Percentiles rank a stretch among this genome's conserved stretches.
Evolutionary conservation across 2,888 invertebrate genomes (phyloP).

Genomic region (Apodemia zela): DNA sequence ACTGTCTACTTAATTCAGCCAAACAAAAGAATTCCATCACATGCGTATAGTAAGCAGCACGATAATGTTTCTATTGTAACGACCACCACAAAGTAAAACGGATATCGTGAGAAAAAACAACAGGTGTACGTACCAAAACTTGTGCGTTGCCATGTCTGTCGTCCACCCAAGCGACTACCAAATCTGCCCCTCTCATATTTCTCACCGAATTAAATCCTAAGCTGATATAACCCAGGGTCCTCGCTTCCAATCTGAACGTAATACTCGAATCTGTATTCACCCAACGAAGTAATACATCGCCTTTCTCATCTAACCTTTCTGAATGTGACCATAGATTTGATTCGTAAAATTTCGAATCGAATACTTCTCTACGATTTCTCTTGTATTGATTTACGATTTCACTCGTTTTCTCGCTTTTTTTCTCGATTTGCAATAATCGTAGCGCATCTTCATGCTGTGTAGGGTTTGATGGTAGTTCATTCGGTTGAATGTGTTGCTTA

Average conservation of each 20-base stretch:
- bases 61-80: neutral
- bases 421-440: conserved; percentile 51
- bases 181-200: conserved; percentile 90
- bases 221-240: conserved; percentile 91
- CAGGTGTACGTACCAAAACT: conserved; percentile 82
- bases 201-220: conserved; percentile 92
- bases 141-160: conserved; percentile 83
- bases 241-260: conserved; percentile 91
- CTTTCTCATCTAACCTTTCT: conserved; percentile 75
- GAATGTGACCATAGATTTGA: conserved; percentile 82
- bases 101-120: conserved; percentile 16
- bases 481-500: conserved; percentile 50
- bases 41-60: too few relatives aligned
- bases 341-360: conserved; percentile 68
- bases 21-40: too few relatives aligned
- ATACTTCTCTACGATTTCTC: conserved; percentile 60
- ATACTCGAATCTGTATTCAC: conserved; percentile 88
- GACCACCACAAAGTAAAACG: neutral
- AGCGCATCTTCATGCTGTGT: conserved; percentile 52
- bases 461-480: conserved; percentile 56
- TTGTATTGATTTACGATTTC: conserved; percentile 62
- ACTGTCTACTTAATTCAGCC: too few relatives aligned
- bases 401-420: conserved; percentile 60
- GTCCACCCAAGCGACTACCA: conserved; percentile 94
- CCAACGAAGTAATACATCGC: conserved; percentile 83